Evolutionary conservation across 2,888 invertebrate genomes (phyloP).

Genomic region (Podotricha telesiphe): DNA sequence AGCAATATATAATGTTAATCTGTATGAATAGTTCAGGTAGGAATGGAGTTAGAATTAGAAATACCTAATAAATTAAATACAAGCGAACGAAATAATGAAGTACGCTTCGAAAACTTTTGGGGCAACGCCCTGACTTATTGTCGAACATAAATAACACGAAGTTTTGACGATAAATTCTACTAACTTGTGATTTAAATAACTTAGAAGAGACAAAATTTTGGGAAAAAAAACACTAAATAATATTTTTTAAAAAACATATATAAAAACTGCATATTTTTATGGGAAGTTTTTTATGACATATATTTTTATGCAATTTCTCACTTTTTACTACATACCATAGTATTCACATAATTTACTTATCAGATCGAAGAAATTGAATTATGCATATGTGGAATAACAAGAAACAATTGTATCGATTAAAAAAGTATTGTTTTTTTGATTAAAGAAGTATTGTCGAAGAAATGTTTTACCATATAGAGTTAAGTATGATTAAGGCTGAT

Average conservation of each 20-base stretch:
- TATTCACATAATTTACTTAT: too few relatives aligned
- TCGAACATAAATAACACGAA: constrained; percentile 75
- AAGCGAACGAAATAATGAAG: constrained; percentile 74
- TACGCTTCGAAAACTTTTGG: constrained; percentile 64
- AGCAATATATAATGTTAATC: neutral
- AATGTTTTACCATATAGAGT: neutral
- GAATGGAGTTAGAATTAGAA: constrained; percentile 55
- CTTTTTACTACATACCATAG: too few relatives aligned
- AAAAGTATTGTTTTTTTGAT: too few relatives aligned
- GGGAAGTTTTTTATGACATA: too few relatives aligned
- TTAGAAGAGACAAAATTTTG: constrained; percentile 46
- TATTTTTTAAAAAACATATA: too few relatives aligned
- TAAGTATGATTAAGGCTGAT: neutral
- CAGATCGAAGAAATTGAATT: too few relatives aligned
- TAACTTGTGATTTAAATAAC: constrained; percentile 49
- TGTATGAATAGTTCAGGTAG: constrained; percentile 51
- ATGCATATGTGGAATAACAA: too few relatives aligned
- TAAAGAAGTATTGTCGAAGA: too few relatives aligned
- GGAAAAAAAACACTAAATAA: neutral
- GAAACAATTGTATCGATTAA: too few relatives aligned
- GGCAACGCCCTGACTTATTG: constrained; percentile 71
- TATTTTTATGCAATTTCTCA: too few relatives aligned
- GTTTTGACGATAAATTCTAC: constrained; percentile 73
- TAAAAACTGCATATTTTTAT: too few relatives aligned
- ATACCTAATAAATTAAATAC: constrained; percentile 76